Percentiles rank a stretch among this genome's conserved stretches.
These are phyloP conservation scores for Hemichromis elongatus DNA, from an alignment of 2,113 vertebrate species.

Conservation along the genomic window DNA sequence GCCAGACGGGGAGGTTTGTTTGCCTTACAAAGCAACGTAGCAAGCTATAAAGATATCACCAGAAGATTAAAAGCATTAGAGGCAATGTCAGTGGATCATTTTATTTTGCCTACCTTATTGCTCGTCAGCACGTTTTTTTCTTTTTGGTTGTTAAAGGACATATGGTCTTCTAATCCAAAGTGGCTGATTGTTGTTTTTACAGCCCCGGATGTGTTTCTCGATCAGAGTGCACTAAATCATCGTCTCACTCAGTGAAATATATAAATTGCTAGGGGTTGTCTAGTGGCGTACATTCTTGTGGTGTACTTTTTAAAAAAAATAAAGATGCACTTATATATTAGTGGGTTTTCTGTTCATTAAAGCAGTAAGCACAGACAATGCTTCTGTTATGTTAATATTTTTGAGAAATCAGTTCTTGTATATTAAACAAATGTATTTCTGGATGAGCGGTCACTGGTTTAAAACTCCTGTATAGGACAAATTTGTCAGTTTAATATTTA, in stretches of 20 bases:
- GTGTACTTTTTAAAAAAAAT: background rate
- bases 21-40: constrained; percentile 45
- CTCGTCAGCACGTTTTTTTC: constrained; percentile 53
- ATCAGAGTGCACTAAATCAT: constrained; percentile 62
- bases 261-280: constrained; percentile 42
- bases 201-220: constrained; percentile 61
- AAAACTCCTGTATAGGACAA: background rate
- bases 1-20: constrained; percentile 5
- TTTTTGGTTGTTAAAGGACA: constrained; percentile 59
- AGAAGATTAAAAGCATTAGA: constrained; percentile 63
- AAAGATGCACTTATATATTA: background rate
- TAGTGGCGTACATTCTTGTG: background rate
- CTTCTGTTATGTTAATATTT: background rate
- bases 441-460: background rate
- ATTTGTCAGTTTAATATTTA: background rate
- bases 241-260: constrained; percentile 4
- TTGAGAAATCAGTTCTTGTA: background rate
- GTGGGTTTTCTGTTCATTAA: background rate
- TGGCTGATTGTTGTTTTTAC: constrained; percentile 70
- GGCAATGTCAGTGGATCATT: constrained; percentile 53
- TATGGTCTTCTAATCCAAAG: constrained; percentile 64
- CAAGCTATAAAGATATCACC: constrained; percentile 62
- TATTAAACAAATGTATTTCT: background rate
- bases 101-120: constrained; percentile 42
- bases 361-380: background rate